Base-by-base conservation (phyloP, 2,113 vertebrate genomes). In the Nerophis lumbriciformis region DNA sequence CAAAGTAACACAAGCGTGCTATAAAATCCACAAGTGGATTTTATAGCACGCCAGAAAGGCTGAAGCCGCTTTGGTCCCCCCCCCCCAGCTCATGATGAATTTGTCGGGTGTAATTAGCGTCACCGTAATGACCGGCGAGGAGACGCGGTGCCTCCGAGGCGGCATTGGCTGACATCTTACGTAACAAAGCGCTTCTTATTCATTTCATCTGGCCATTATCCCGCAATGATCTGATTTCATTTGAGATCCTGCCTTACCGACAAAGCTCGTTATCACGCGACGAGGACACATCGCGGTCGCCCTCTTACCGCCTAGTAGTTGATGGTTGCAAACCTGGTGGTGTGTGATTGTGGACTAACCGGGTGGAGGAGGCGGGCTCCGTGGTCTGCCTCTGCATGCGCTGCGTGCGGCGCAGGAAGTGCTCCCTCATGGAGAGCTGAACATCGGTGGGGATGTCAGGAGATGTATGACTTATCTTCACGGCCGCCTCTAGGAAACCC, bases 401-500 rank as follows among this genome's bases (percentile, higher is more conserved):
- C n/a, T 85, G 83, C 0, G 95, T 90, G 71, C 93, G 93, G 38
- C 93, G 85, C 87, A 93, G 90, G 78, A 93, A 86, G 73, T 94
- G 91, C 63, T 96, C 94, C 71, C 90, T 93, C 91, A 98, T 96
- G 6, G 95, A 97, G 85, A 94, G 94, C 88, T 97, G 95, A 45
- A 99, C 95, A 59, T 97, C 95, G 0, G 95, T 92, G 0, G 95
- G 95, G 78, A 98, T 98, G 75, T 97, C 95, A 0, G 95, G 95
- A 0, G 95, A 98, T 0, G 95, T 98, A 85, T 92, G 95, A 88
- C 95, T 98, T 87, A 98, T 97, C 91, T 97, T 98, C 84, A 98
- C 94, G 0, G 95, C 95, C 0, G 94, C 92, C 77, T 98, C 95
- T 77, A 98, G 88, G 89, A 96, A 95, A 15, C 93, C 92, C 61